Evolutionary conservation across 2,113 vertebrate species (phyloP).

Genomic region (Thamnophis sirtalis): DNA sequence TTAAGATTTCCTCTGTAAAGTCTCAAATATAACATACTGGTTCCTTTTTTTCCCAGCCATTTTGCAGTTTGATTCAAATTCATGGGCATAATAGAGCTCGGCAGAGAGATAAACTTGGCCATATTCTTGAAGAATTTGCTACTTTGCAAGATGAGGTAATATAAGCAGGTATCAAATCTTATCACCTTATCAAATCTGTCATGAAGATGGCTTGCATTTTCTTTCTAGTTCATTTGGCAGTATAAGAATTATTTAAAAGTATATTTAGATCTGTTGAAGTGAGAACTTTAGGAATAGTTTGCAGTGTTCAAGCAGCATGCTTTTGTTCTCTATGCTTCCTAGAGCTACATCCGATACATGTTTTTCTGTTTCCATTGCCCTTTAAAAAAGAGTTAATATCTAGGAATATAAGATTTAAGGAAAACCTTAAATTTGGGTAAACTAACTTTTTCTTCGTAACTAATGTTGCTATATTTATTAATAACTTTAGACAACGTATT

Average conservation of each 20-base stretch:
- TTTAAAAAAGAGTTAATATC: neutral
- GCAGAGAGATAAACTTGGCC: constrained; percentile 96
- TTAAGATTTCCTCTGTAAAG: neutral
- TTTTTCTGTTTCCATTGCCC: neutral
- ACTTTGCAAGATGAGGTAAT: constrained; percentile 96
- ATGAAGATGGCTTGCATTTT: neutral
- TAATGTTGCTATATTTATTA: neutral
- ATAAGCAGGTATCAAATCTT: neutral
- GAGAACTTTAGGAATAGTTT: neutral
- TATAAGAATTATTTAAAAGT: neutral
- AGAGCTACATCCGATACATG: neutral
- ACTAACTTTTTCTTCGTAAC: neutral
- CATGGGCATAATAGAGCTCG: constrained; percentile 96
- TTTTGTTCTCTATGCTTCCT: neutral
- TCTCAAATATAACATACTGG: neutral
- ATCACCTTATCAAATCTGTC: neutral
- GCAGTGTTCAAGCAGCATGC: neutral
- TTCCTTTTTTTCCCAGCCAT: constrained; percentile 76
- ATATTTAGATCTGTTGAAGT: neutral
- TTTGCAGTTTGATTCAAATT: constrained; percentile 97
- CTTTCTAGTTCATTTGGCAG: neutral
- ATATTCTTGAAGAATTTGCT: constrained; percentile 97
- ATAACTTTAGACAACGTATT: neutral
- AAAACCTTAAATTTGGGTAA: neutral
- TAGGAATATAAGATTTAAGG: neutral